phyloP scores from a whole-genome alignment of 2,113 vertebrate species.

The Murina feae region DNA sequence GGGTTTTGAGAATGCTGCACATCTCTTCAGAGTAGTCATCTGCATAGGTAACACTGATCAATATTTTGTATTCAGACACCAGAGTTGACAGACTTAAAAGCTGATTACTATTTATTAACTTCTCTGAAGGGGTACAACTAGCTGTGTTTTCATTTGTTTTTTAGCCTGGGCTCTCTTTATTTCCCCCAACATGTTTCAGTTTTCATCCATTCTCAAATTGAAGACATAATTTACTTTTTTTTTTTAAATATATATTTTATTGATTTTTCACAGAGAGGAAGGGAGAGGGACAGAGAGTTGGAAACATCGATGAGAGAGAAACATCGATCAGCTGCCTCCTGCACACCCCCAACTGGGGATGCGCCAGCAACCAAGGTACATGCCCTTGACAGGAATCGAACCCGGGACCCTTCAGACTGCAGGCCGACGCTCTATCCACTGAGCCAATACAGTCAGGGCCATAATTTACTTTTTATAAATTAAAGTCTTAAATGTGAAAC shows the following conservation, averaged over 20 bases:
- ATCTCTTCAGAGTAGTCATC: slow-evolving; percentile 72
- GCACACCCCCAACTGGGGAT: no score
- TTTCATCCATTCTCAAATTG: slow-evolving; percentile 62
- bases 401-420: no score
- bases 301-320: no score
- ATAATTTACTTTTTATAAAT: slow-evolving; percentile 58
- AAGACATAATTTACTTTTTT: slow-evolving; percentile 45
- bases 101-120: slow-evolving; percentile 71
- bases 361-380: no score
- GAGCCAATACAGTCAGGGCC: no score
- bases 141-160: slow-evolving; percentile 58
- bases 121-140: slow-evolving; percentile 70
- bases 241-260: no score
- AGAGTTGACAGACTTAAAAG: slow-evolving; percentile 79
- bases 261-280: no score
- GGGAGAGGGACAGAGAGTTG: no score
- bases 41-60: slow-evolving; percentile 71
- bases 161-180: slow-evolving; percentile 30
- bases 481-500: slow-evolving; percentile 73
- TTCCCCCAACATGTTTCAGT: slow-evolving; percentile 38
- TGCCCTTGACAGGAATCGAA: no score
- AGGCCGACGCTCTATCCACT: no score
- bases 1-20: slow-evolving; percentile 82
- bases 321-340: no score
- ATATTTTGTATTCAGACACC: slow-evolving; percentile 78